Conservation (phyloP, 2,888 invertebrate genomes). For the Tetragonula carbonaria region DNA sequence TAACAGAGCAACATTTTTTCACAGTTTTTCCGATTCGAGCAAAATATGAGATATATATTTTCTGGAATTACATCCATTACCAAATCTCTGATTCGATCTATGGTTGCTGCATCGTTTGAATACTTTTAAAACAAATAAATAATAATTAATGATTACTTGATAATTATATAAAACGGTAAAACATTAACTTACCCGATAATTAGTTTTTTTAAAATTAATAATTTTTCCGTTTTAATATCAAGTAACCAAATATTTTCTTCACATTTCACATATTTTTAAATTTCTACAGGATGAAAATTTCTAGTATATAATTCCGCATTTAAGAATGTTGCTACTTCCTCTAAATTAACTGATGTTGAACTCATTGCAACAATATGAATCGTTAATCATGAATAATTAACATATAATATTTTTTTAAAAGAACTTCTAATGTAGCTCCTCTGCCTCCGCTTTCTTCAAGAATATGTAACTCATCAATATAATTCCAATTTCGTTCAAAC, state of each 20-base stretch:
- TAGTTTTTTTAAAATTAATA: conserved; percentile 85
- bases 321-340: conserved; percentile 92
- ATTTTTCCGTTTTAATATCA: conserved; percentile 85
- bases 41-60: conserved; percentile 95
- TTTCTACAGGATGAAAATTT: conserved; percentile 95
- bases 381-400: conserved; percentile 84
- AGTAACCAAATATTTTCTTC: conserved; percentile 87
- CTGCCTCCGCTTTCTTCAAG: conserved; percentile 93
- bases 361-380: conserved; percentile 98
- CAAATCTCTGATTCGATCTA: conserved; percentile 92
- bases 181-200: conserved; percentile 84
- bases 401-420: conserved; percentile 91
- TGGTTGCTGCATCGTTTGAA: conserved; percentile 85
- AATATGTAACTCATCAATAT: conserved; percentile 96
- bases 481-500: conserved; percentile 86
- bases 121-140: conserved; percentile 85
- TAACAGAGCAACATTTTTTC: conserved; percentile 93
- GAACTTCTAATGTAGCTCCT: conserved; percentile 93
- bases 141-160: conserved; percentile 52
- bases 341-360: conserved; percentile 97
- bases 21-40: conserved; percentile 96
- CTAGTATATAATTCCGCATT: conserved; percentile 92
- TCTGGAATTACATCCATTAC: conserved; percentile 92
- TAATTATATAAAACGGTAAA: conserved; percentile 26
- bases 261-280: conserved; percentile 93